Base-by-base conservation (phyloP, 2,888 invertebrate genomes). In the Agrilus mali region DNA sequence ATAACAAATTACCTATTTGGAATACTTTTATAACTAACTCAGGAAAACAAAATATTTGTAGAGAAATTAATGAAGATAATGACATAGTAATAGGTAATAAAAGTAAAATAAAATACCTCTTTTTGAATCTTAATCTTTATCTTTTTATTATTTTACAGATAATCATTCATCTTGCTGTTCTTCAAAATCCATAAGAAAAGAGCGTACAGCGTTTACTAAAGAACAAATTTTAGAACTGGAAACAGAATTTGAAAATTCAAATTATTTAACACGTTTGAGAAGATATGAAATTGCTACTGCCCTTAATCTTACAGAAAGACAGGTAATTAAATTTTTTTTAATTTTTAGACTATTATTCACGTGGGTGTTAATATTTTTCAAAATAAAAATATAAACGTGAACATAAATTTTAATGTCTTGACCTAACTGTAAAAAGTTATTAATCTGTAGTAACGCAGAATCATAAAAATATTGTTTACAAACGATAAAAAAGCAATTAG, bases 221-320 rank as follows among this genome's bases (percentile, higher is more conserved):
- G 72, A 74, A 6, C 94, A 95, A 70, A 82, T 95, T 8, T 74
- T 77, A 44, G 84, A 88, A 57, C 64, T 95, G 47, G 95, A 95
- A 65, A 75, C 77, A 1, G 93, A 95, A 69, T 95, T 95, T 63
- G 61, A 73, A 0, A 79, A 84, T 48, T 89, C 92, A 40, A 94
- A 94, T 69, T 95, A 95, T 66, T 73, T 95, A 46, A 93, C 93
- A 0, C 70, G 94, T 43, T 71, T 95, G 46, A 70, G 94, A 42
- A 71, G 95, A 52, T 95, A 95, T 60, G 94, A 95, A 70, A 92
- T 95, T 47, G 89, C 95, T 0, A 87, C 94, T 2, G 82, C 90
- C 0, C 67, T 95, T 50, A 84, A 88, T 61, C 77, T 95, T 43
- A 87, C 89, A 1, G 94, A 95, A 66, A 73, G 93, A 69, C 93